Evolutionary conservation across 2,113 vertebrate genomes (phyloP), one percentile per base, ranked within the genome.

Genomic region (Pholis gunnellus): DNA sequence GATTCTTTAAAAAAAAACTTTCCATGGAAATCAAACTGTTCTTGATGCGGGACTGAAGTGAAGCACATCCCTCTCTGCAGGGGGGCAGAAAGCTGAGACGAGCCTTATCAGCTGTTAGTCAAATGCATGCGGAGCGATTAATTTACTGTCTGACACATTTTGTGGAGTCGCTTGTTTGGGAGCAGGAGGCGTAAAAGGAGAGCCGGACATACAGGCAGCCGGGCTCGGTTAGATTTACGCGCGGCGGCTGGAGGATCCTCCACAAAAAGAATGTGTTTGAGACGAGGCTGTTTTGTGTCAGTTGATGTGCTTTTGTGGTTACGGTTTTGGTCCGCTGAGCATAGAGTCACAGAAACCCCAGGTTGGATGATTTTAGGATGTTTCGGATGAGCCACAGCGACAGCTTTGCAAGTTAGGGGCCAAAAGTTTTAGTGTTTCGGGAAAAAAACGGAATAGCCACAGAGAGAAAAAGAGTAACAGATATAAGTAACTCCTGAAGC

Each of bases 41-140:
- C 20, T 70, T 63, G 60, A 78, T 10, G 67, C 71, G n/a, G 57
- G 50, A 69, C 59, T 75, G 29, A 79, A 68, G 20, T 64, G 31
- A 84, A 17, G 40, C 72, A 54, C 29, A 29, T 52, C 34, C 48
- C 20, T 5, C 34, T 78, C n/a, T 54, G 44, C 50, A 20, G 50
- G 15, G 50, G 52, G 29, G 48, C 65, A 64, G 78, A 78, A 61
- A 75, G 78, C 48, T 83, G 67, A 86, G 79, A 85, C 73, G 54
- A 72, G 70, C 29, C 54, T 68, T 60, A 70, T 94, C 93, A 94
- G 91, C 88, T 94, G 91, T 90, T 81, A 87, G 76, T 83, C 80
- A 72, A 60, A 72, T 80, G 85, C 69, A 70, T 86, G 75, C 68
- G 68, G 77, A 84, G 81, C 65, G 60, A 56, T 72, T 84, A 88